Evolutionary conservation across 2,888 invertebrate genomes (phyloP), one percentile per base, ranked within the genome.

Genomic region (Ormyrus labotus): DNA sequence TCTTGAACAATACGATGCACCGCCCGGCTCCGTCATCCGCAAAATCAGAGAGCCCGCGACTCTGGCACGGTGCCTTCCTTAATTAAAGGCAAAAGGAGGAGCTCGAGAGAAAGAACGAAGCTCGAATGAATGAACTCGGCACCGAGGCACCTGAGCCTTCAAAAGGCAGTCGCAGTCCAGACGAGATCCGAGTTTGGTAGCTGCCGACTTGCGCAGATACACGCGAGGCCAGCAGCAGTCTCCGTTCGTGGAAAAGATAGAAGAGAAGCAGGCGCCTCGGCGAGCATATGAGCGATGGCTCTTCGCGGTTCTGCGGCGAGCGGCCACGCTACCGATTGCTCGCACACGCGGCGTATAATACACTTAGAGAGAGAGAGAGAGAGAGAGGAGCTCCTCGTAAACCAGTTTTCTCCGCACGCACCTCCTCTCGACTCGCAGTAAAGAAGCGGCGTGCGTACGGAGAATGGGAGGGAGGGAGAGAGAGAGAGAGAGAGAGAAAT

Each of bases 371-470:
- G 50, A 34, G 47, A 34, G 68, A 70, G 73, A 63, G 60, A 63
- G 61, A 68, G 55, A 64, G 60, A 77, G 63, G 80, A n/a, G 70
- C 50, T 57, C 13, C 69, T 67, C 57, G 78, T 78, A 81, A 81
- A 81, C 81, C 81, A 81, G 81, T 81, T 81, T 63, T 71, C 70
- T 61, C 47, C 19, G 53, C 61, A 72, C 61, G 70, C 65, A 58
- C 51, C 63, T 65, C 57, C 53, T 9, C 34, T 63, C 57, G 70
- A 60, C 13, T 57, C 58, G 51, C 58, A 69, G n/a, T 50, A 51
- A 61, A 51, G 64, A 45, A 57, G 50, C 65, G 65, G 11, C 55
- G 50, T 48, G 58, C 51, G 60, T 61, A 67, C 48, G 8, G 64
- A n/a, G 13, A 72, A 8, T 34, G 13, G 19, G 11, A 55, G 53